Evolutionary conservation across 2,113 vertebrate species (phyloP).

Genomic region (Manacus vitellinus): DNA sequence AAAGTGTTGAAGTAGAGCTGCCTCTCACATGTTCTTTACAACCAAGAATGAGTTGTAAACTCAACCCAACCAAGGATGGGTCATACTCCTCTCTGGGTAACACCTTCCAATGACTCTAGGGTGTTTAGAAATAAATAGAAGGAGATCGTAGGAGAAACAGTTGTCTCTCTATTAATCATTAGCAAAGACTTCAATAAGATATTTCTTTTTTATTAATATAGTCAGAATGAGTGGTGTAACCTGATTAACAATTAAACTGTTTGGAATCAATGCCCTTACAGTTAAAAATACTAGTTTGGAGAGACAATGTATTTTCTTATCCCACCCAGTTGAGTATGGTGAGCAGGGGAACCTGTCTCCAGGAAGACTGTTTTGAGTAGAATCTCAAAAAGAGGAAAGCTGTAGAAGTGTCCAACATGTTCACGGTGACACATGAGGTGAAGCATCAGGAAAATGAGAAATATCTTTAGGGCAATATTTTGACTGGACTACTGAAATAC

Average conservation of each 20-base stretch:
- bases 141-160: not conserved
- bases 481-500: not conserved
- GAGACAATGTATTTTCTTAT: not conserved
- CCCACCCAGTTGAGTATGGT: not conserved
- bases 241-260: not conserved
- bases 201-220: not conserved
- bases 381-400: not conserved
- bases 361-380: not conserved
- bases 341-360: not conserved
- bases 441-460: not conserved
- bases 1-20: not conserved
- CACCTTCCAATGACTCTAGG: not conserved
- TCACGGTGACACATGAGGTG: not conserved
- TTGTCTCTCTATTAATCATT: not conserved
- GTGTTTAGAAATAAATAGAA: not conserved
- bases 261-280: not conserved
- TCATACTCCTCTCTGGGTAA: not conserved
- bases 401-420: not conserved
- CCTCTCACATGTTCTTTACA: not conserved
- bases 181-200: not conserved
- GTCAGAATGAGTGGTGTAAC: not conserved
- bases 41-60: not conserved
- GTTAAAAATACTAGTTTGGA: not conserved
- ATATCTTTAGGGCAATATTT: not conserved
- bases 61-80: not conserved